Evolutionary conservation across 1,140 invertebrate genomes (phyloP).

Genomic region (Dendrolimus kikuchii): DNA sequence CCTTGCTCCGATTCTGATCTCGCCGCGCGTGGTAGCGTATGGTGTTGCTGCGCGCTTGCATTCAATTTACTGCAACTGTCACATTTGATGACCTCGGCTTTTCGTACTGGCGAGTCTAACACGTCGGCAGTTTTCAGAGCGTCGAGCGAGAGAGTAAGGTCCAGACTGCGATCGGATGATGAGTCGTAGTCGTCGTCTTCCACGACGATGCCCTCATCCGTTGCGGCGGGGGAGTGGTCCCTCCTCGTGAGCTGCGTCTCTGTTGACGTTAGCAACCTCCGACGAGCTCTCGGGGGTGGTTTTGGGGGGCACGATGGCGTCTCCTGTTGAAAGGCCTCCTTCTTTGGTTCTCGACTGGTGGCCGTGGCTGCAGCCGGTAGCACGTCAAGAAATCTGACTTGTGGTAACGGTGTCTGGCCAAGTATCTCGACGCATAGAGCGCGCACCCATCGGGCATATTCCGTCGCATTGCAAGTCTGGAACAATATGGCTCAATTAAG

Average conservation of each 20-base stretch:
- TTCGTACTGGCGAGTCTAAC: conserved; percentile 49
- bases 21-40: conserved; percentile 54
- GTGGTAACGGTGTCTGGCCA: conserved; percentile 58
- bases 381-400: conserved; percentile 62
- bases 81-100: conserved; percentile 55
- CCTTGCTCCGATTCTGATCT: conserved; percentile 50
- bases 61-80: conserved; percentile 61
- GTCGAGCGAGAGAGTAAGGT: conserved; percentile 59
- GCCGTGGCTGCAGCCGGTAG: conserved; percentile 50
- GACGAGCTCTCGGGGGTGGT: conserved; percentile 52
- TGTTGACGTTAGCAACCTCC: conserved; percentile 47
- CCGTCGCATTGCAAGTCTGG: conserved; percentile 65
- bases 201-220: conserved; percentile 68
- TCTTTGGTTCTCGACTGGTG: conserved; percentile 48
- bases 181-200: conserved; percentile 70
- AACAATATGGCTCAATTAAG: conserved; percentile 35
- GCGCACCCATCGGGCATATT: conserved; percentile 61
- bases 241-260: conserved; percentile 52
- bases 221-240: conserved; percentile 60
- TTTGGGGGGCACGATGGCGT: conserved; percentile 47
- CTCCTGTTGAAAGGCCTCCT: conserved; percentile 31
- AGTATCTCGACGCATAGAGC: conserved; percentile 64
- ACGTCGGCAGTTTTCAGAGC: conserved; percentile 51
- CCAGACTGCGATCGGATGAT: conserved; percentile 66
- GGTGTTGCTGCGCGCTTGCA: conserved; percentile 40